A percentile compares a stretch with the other conserved stretches of the same genome.
phyloP scores from a whole-genome alignment of 1,140 invertebrate genomes.

The Dreissena rostriformis region DNA sequence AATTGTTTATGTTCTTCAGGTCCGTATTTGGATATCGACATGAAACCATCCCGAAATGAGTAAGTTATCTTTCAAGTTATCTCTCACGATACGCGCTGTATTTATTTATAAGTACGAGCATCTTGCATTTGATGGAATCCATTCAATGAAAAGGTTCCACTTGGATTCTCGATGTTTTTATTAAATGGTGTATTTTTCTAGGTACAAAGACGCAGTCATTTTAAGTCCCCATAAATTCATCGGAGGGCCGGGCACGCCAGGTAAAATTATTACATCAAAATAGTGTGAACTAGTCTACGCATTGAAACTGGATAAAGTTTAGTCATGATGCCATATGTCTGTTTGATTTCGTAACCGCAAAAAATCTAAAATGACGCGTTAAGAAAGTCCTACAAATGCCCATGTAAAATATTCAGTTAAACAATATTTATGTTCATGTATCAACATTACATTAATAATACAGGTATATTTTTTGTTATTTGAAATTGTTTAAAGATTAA shows the following conservation, averaged over 20 bases:
- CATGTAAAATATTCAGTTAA: no score
- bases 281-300: background rate
- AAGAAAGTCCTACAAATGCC: no score
- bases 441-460: no score
- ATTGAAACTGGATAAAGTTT: no score
- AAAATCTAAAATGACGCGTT: no score
- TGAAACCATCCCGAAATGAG: slow-evolving; percentile 86
- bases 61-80: slow-evolving; percentile 33
- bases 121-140: background rate
- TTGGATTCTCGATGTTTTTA: no score
- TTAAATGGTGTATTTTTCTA: slow-evolving; percentile 76
- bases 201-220: slow-evolving; percentile 93
- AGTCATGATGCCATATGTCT: no score
- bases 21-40: slow-evolving; percentile 84
- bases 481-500: no score
- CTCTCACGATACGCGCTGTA: background rate
- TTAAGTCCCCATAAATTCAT: slow-evolving; percentile 95
- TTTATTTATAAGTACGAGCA: background rate
- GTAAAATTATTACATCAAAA: slow-evolving; percentile 73
- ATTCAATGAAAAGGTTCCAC: no score
- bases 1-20: slow-evolving; percentile 7
- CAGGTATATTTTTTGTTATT: no score
- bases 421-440: no score
- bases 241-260: slow-evolving; percentile 92
- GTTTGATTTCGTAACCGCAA: no score